phyloP scores from a whole-genome alignment of 1,140 invertebrate genomes.

The Caenorhabditis brenneri region DNA sequence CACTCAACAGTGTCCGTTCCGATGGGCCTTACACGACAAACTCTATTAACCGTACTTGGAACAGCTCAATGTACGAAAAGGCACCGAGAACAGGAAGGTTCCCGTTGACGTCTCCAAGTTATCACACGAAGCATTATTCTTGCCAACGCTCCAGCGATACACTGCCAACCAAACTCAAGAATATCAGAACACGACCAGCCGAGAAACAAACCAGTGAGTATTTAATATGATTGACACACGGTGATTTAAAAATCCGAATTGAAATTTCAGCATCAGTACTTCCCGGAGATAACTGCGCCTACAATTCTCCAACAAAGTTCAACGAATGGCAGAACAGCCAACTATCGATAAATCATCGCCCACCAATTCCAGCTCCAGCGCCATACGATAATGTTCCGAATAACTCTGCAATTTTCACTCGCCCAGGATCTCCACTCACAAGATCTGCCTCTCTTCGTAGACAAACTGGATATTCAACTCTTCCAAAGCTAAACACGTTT shows the following conservation, averaged over 20 bases:
- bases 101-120: constrained; percentile 53
- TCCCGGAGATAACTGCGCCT: constrained; percentile 45
- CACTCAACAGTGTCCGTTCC: neutral
- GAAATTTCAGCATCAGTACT: constrained; percentile 21
- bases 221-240: neutral
- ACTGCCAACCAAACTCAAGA: neutral
- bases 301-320: constrained; percentile 53
- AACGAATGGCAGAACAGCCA: constrained; percentile 53
- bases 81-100: constrained; percentile 26
- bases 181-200: constrained; percentile 1
- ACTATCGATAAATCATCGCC: neutral
- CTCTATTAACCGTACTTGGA: constrained; percentile 28
- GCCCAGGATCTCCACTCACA: neutral
- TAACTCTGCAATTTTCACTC: constrained; percentile 32
- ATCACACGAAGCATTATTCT: constrained; percentile 47
- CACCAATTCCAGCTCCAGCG: neutral
- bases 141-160: constrained; percentile 49
- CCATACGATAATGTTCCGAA: constrained; percentile 53
- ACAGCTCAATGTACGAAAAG: constrained; percentile 11
- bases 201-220: neutral
- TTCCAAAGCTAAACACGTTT: neutral
- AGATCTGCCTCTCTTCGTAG: neutral
- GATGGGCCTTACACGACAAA: neutral
- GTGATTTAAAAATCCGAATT: neutral
- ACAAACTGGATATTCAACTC: neutral